Base-by-base conservation (phyloP, 1,140 invertebrate species). In the Glossosoma conforme region DNA sequence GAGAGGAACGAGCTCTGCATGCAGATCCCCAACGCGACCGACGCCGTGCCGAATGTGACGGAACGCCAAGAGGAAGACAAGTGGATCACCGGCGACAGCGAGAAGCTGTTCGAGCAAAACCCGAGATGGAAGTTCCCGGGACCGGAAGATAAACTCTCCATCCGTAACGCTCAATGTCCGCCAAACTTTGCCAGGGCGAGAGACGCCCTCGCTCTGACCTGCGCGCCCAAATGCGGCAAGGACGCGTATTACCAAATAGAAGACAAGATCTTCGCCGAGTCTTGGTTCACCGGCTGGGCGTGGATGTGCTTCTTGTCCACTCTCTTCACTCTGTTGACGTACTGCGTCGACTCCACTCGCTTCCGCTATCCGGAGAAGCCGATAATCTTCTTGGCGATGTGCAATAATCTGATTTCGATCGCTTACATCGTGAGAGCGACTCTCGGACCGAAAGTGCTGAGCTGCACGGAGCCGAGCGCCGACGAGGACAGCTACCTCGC, bases 351-450 rank as follows among this genome's bases (percentile, higher is more conserved):
- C 60, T 84, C 87, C 0, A 80, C 82, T 14, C 71, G 88, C 54
- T 91, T 91, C 62, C 79, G 84, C 13, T 92, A 91, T 70, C 90
- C 91, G 0, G 89, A 92, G 62, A 73, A 89, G 25, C 88, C 90
- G 0, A 84, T 91, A 30, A 80, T 93, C n/a, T 92, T 89, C 71
- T 74, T 93, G 21, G 85, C 86, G n/a, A 73, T 91, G 6, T 91
- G 89, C 65, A 89, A 90, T 66, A 85, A 87, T 61, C 71, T 91
- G 2, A 82, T 86, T 30, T 83, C 84, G 28, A 69, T 89, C 36
- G 80, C 84, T 60, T 81, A 82, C 70, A 77, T 88, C 48, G 76
- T 83, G 8, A 77, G 83, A 57, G 79, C 86, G 21, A 80, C 85
- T 28, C 65, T 86, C 18, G 79, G 86, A 22, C 73, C 81, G 2